Evolutionary conservation across 2,888 invertebrate species (phyloP), one percentile per base, ranked within the genome.

Genomic region (Drosophila austrosaltans): DNA sequence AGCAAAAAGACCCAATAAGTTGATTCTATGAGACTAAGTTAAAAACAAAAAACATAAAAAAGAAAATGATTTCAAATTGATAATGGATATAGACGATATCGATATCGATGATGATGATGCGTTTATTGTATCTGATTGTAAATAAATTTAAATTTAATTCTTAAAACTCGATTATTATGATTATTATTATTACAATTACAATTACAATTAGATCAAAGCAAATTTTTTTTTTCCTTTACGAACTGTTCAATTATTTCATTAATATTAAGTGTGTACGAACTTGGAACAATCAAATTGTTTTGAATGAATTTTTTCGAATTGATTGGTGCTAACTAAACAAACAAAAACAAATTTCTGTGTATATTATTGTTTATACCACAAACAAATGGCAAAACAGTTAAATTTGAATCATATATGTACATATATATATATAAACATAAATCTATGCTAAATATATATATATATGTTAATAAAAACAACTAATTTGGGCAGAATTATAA

Each of bases 241-340:
- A 82, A 66, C 87, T 82, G 87, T 87, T 87, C 82, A 85, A 80
- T 87, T 72, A 57, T 48, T 48, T 48, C 48, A 48, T 48, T 30
- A 32, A 44, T 25, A 54, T 54, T 65, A 65, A 65, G 58, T 22
- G 48, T 32, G 48, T 32, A 48, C 25, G 48, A 48, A 87, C 90
- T 87, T 83, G 81, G 88, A 88, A 90, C 90, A 90, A 88, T 90
- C 87, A 89, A 87, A 88, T 88, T 81, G 86, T 89, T 86, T 48
- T 89, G 81, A 57, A 87, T 91, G 82, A 90, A 87, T 91, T 86
- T 87, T 86, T 90, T 48, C 48, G 90, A 90, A 91, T 90, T 84
- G 84, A 90, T 90, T 91, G 90, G 90, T 90, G 90, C 90, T 88
- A 88, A 90, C 16, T 16, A 86, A 44, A 44, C 16, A n/a, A 42